Evolutionary conservation across 2,888 invertebrate genomes (phyloP), one percentile per base, ranked within the genome.

Genomic region (Dichetophora obliterata): DNA sequence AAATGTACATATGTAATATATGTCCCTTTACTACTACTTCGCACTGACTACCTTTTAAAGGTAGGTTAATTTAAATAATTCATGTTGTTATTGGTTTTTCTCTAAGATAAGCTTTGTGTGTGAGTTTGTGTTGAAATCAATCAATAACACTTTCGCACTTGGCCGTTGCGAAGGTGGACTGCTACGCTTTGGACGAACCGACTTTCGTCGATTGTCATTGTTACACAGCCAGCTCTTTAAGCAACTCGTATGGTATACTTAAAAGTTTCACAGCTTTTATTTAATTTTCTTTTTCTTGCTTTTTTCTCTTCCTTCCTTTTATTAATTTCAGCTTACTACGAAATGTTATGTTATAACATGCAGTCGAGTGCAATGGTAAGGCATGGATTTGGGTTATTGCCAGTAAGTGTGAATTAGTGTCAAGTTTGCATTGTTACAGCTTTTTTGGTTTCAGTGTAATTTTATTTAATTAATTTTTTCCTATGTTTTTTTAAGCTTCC

Each of bases 201-300:
- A 6, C 52, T 57, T 79, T 77, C 78, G 79, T 79, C 80, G 80
- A n/a, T 80, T 75, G 57, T 78, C 77, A 73, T 72, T 79, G 78
- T 72, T 70, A 31, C 57, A 43, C 11, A 11, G 43, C 14, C 6
- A 43, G 43, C 43, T 43, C 43, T 43, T 43, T 43, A 43, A 43
- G 43, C 43, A 43, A 4, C 43, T 43, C 14, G 11, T 66, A 70
- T 14, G 27, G 11, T 66, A 70, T 14, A 59, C n/a, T n/a, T 27
- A 27, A 59, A 27, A 1, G 16, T 22, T 59, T 24, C 16, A 27
- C 22, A 27, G 59, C 59, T 59, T 27, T 59, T 59, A 27, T 59
- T 59, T 59, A 59, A 16, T 43, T 43, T 43, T 43, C 43, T 43
- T 43, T 43, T 43, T 14, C 3, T 31, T 31, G 2, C 59, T 24